A percentile compares a stretch with the other conserved stretches of the same genome.
phyloP scores from a whole-genome alignment of 1,140 invertebrate genomes.

The Pygmarrhopalites habei region DNA sequence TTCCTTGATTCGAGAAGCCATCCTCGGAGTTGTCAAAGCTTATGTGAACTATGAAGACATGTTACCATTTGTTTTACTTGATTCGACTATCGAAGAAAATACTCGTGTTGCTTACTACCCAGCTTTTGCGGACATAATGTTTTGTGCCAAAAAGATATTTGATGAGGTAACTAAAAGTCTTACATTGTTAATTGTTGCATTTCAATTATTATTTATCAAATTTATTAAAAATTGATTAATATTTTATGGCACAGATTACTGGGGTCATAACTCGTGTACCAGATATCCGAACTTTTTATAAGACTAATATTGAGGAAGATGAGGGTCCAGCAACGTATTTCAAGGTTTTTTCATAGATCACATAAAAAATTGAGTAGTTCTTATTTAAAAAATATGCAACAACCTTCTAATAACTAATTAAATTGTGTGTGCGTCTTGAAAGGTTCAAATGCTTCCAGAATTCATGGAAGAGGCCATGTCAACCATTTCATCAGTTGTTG shows the following conservation, averaged over 20 bases:
- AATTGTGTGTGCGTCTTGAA: no score
- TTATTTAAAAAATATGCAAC: neutral
- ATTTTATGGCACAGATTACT: conserved; percentile 11
- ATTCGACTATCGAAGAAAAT: conserved; percentile 27
- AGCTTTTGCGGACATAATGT: conserved; percentile 25
- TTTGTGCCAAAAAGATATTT: conserved; percentile 32
- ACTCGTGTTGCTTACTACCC: conserved; percentile 20
- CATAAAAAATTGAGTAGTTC: neutral
- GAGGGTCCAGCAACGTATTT: neutral
- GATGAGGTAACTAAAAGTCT: conserved; percentile 27
- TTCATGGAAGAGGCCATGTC: conserved; percentile 18
- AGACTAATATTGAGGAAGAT: neutral
- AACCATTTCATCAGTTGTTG: conserved; percentile 19
- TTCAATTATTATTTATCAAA: no score
- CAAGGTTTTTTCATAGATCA: no score
- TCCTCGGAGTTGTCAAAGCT: conserved; percentile 21
- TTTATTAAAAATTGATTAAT: no score
- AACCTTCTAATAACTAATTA: neutral
- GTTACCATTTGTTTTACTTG: conserved; percentile 30
- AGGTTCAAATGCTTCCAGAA: conserved; percentile 9
- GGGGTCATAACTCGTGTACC: conserved; percentile 24
- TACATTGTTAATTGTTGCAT: no score
- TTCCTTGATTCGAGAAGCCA: conserved; percentile 18
- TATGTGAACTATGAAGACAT: conserved; percentile 28
- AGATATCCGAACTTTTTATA: conserved; percentile 12